Evolutionary conservation across 92 coral and sea anemone genomes (phyloP).

Genomic region (Porites rus): DNA sequence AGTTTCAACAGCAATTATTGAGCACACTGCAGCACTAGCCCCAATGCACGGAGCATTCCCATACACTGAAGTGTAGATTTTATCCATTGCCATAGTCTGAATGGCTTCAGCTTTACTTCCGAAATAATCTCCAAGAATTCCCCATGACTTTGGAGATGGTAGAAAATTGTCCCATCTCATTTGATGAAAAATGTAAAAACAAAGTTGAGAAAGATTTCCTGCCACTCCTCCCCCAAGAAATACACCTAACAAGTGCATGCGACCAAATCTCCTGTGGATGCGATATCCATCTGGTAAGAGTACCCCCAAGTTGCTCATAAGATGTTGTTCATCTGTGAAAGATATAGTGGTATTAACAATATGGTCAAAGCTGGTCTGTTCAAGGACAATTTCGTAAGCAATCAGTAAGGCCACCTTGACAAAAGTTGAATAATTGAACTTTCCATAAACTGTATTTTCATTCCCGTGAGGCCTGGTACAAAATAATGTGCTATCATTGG

Average conservation of each 20-base stretch:
- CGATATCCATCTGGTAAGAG: slow-evolving; percentile 80
- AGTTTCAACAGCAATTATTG: slow-evolving; percentile 84
- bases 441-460: too few species aligned
- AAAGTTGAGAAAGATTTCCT: slow-evolving; percentile 83
- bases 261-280: slow-evolving; percentile 83
- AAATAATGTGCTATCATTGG: too few species aligned
- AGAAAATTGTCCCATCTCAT: slow-evolving; percentile 69
- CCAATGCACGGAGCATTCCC: slow-evolving; percentile 86
- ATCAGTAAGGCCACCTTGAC: too few species aligned
- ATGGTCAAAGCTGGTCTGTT: too few species aligned
- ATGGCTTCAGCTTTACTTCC: slow-evolving; percentile 60
- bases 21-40: slow-evolving; percentile 88
- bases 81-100: slow-evolving; percentile 59
- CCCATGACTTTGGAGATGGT: slow-evolving; percentile 75
- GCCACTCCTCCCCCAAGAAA: slow-evolving; percentile 92
- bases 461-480: too few species aligned
- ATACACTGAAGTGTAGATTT: slow-evolving; percentile 70
- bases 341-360: too few species aligned
- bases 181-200: slow-evolving; percentile 76
- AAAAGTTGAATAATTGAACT: too few species aligned
- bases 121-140: slow-evolving; percentile 63
- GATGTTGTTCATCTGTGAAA: slow-evolving; percentile 76
- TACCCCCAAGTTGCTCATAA: slow-evolving; percentile 76
- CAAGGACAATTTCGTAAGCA: too few species aligned
- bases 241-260: slow-evolving; percentile 73